phyloP scores from a whole-genome alignment of 1,140 invertebrate species.

The Adelges cooleyi region DNA sequence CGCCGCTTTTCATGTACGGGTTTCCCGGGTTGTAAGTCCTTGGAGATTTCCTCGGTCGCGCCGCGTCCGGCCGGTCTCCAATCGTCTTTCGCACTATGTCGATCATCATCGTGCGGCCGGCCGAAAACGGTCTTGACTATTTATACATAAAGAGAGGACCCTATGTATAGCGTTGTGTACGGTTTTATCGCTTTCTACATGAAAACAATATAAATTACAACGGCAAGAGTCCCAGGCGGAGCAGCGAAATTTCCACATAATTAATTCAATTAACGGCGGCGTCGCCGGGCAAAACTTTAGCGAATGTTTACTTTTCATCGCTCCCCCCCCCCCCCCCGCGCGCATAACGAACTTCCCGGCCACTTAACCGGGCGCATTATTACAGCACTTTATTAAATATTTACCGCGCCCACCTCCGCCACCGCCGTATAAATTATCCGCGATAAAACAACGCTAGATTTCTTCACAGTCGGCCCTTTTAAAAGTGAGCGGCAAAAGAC shows the following conservation, averaged over 20 bases:
- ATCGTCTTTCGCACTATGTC: too few species aligned
- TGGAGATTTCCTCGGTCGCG: too few species aligned
- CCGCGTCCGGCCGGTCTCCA: too few species aligned
- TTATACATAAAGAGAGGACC: too few species aligned
- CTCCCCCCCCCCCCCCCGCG: background rate
- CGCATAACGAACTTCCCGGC: background rate
- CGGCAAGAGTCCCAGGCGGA: background rate
- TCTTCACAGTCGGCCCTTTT: too few species aligned
- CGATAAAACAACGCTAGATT: too few species aligned
- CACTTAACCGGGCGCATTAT: background rate
- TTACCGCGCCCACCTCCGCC: background rate
- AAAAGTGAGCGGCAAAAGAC: too few species aligned
- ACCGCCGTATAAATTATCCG: too few species aligned
- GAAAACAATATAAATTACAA: background rate
- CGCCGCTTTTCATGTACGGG: too few species aligned
- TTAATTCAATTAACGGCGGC: slow-evolving; percentile 14
- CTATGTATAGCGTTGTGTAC: background rate
- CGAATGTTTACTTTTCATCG: slow-evolving; percentile 21
- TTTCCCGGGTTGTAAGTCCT: too few species aligned
- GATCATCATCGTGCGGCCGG: too few species aligned
- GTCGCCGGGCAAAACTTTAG: slow-evolving; percentile 1
- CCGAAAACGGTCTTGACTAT: too few species aligned
- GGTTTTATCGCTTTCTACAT: background rate
- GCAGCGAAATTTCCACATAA: slow-evolving; percentile 24
- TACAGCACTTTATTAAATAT: background rate